A percentile compares a stretch with the other conserved stretches of the same genome.
These are phyloP conservation scores for Drosophila bocqueti DNA, from an alignment of 1,140 invertebrate genomes.

Conservation along the genomic window DNA sequence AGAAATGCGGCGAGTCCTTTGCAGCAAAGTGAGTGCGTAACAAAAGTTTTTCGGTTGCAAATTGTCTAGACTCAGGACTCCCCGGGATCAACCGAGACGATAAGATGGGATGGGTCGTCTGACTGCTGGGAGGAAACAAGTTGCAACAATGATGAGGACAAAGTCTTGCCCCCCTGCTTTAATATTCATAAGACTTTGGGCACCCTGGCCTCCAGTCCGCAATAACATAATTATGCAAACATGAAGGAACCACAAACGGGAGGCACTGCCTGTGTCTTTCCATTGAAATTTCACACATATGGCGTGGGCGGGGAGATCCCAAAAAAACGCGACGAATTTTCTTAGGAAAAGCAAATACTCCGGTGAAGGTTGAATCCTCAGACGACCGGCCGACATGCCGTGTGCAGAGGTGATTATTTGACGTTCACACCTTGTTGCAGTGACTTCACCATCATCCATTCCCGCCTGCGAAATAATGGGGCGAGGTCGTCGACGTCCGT, in stretches of 20 bases:
- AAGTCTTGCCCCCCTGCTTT: slow-evolving; percentile 55
- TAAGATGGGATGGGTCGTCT: background rate
- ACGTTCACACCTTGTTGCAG: slow-evolving; percentile 79
- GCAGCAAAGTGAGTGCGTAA: slow-evolving; percentile 13
- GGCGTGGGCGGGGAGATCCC: slow-evolving; percentile 8
- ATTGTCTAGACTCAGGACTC: slow-evolving; percentile 53
- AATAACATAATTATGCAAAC: slow-evolving; percentile 82
- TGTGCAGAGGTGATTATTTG: slow-evolving; percentile 78
- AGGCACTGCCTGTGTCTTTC: slow-evolving; percentile 45
- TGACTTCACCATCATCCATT: slow-evolving; percentile 13
- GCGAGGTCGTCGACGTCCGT: slow-evolving; percentile 54
- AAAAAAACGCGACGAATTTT: slow-evolving; percentile 61
- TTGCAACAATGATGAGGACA: slow-evolving; percentile 56
- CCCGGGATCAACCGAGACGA: slow-evolving; percentile 15
- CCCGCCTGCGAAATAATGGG: slow-evolving; percentile 19
- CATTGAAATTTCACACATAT: slow-evolving; percentile 75
- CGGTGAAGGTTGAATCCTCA: slow-evolving; percentile 12
- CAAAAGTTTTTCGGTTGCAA: slow-evolving; percentile 59
- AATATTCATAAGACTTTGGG: slow-evolving; percentile 71
- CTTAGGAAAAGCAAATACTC: slow-evolving; percentile 68
- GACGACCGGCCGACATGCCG: slow-evolving; percentile 46
- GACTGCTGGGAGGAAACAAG: slow-evolving; percentile 26
- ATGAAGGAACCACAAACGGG: slow-evolving; percentile 39
- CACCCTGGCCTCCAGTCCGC: slow-evolving; percentile 33
- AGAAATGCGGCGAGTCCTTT: slow-evolving; percentile 29